A percentile compares a stretch with the other conserved stretches of the same genome.
These are phyloP conservation scores for Pelochelys cantorii DNA, from an alignment of 2,797 vertebrate species.

Conservation along the genomic window DNA sequence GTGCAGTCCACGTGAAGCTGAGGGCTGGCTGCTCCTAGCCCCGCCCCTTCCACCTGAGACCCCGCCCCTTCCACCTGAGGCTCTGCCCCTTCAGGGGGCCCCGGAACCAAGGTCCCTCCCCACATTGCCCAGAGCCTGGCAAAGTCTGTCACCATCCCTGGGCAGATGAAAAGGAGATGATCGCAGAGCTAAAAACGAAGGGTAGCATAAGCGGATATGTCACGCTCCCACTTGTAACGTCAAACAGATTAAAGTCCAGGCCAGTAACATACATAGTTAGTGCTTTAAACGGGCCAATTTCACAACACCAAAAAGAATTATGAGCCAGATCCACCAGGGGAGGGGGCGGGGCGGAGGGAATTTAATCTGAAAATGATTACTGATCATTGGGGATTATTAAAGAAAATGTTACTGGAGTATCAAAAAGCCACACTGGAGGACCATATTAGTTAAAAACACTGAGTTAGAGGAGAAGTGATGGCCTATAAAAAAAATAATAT, in stretches of 20 bases:
- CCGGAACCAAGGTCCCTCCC: too few relatives aligned
- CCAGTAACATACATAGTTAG: too few relatives aligned
- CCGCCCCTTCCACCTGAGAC: too few relatives aligned
- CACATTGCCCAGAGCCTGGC: too few relatives aligned
- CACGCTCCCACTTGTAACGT: background rate
- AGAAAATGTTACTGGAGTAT: background rate
- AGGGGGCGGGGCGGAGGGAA: too few relatives aligned
- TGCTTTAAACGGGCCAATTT: background rate
- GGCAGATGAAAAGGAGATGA: too few relatives aligned
- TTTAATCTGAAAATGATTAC: background rate
- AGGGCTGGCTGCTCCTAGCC: too few relatives aligned
- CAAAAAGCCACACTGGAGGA: background rate
- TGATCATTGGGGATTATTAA: background rate
- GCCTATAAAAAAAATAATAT: background rate
- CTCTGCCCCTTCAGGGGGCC: too few relatives aligned
- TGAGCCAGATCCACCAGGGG: background rate
- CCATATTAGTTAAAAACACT: background rate
- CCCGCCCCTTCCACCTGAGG: too few relatives aligned
- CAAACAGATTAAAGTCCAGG: background rate
- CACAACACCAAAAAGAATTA: background rate
- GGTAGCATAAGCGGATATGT: background rate
- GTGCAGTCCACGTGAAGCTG: too few relatives aligned
- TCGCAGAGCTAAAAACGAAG: background rate
- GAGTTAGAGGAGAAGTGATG: background rate
- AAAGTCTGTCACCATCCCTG: too few relatives aligned